Evolutionary conservation across 2,113 vertebrate genomes (phyloP), one percentile per base, ranked within the genome.

Genomic region (Serilophus lunatus): DNA sequence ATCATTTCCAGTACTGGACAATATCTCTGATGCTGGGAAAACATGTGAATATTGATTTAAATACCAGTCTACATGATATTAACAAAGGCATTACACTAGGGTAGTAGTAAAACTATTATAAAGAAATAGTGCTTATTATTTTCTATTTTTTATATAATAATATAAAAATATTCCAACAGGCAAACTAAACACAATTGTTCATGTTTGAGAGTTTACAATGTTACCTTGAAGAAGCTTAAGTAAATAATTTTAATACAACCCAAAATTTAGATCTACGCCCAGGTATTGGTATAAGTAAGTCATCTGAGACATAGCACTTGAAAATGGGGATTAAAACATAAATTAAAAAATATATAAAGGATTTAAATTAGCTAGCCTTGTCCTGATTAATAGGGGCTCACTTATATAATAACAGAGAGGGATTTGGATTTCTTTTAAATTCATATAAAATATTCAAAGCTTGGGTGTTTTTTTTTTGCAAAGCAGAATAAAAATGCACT

Each of bases 201-300:
- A 40, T 51, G 54, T 82, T 66, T 88, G 49, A 81, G 82, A 82
- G 23, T 79, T 60, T 59, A 59, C 45, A 90, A 25, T 23, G 78
- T 61, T 47, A 60, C 57, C 42, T 35, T 63, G 66, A 72, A 84
- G 42, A 89, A 74, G 50, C 94, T 53, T 8, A 59, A 75, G 45
- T 86, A 91, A 80, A 63, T 78, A 79, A 15, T 84, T 36, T 51
- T 53, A 95, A 82, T 9, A 85, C 11, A 83, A 42, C 94, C 70
- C 33, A 93, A 88, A 88, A 90, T 85, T 44, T 54, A 87, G 64
- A 66, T 86, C 94, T 95, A 91, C 18, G 89, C 38, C 29, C 42
- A 71, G 18, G 33, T 45, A 56, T 86, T 35, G 92, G 18, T 50
- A 71, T 13, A 83, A 93, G 36, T 74, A 13, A 81, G 63, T 91